Evolutionary conservation across 2,888 invertebrate species (phyloP), one percentile per base, ranked within the genome.

Genomic region (Pollenia labialis): DNA sequence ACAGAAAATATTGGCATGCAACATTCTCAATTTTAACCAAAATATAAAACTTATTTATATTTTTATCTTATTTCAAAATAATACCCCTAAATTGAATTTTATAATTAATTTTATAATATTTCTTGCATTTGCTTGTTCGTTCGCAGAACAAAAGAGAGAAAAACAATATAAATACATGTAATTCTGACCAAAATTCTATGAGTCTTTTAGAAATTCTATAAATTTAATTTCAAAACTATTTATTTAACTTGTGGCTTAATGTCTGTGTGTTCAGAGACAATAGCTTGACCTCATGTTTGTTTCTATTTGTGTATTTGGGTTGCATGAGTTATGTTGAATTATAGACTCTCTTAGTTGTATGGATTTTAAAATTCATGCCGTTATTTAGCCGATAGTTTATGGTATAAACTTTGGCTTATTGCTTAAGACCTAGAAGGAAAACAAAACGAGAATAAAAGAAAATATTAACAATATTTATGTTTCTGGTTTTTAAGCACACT

Each of bases 341-440:
- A 75, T 75, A 40, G 60, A 23, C 52, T 60, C 32, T 72, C 40
- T 64, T 32, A 71, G 18, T 52, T 56, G 11, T 6, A 42, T 76
- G 50, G 76, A 81, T 71, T 85, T 85, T 76, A 66, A 72, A 76
- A 85, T 76, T 58, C 76, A 72, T 76, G 71, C 81, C 66, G 60
- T 81, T 81, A 81, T 50, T 76, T 58, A 44, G 44, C 44, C 66
- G 7, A 77, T 81, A 76, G 81, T 85, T 85, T 85, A 85, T 85
- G 76, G 66, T 64, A 60, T 71, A 76, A 81, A 85, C 75, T 81
- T 85, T 81, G 71, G 80, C 68, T 79, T 74, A 79, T 84, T 72
- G 64, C 66, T 54, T 66, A 16, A 62, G 52, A 62, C 18, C 14
- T 23, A 77, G 12, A 16, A 56, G 44, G 58, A 58, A 56, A 58